Base-by-base conservation (phyloP, 2,888 invertebrate species). In the Rotaria socialis region DNA sequence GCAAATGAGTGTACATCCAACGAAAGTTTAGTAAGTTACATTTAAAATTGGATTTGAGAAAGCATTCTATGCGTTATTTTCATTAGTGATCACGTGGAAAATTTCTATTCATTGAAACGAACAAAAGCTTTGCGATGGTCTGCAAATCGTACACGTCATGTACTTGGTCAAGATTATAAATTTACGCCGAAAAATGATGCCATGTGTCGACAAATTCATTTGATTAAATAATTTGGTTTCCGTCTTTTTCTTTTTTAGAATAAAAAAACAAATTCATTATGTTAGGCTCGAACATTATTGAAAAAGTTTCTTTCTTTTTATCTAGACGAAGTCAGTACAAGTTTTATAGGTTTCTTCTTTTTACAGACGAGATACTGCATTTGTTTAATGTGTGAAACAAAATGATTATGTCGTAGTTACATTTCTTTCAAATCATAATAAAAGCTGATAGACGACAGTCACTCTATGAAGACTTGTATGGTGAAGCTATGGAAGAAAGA, bases 21-120 rank as follows among this genome's bases (percentile, higher is more conserved):
- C 80, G 22, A 24, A 80, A 80, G n/a, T 80, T 24, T 47, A 80
- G 80, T 80, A n/a, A 80, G 80, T 80, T 16, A 80, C 7, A 47
- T 47, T 24, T 5, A 24, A 80, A 22, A n/a, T 1, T 8, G 4
- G 22, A 27, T 27, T 67, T 47, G 10, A 67, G 14, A 27, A 67
- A 43, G 43, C 22, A 7, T 8, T 41, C 10, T 22, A 8, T 27
- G 19, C 7, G 22, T 22, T 0, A 74, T 41, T 74, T 41, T 74
- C 10, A 35, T 35, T 35, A 80, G 80, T 80, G 80, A 80, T 14
- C 47, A 80, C 47, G 47, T 80, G 7, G 80, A 80, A 24, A 80
- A 47, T 10, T 80, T 80, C n/a, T 80, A 80, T 80, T 47, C 80
- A 11, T 11, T 80, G 47, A 80, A 80, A 80, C 80, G 80, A 24